phyloP scores from a whole-genome alignment of 2,113 vertebrate species.

The Odontophorus gujanensis region DNA sequence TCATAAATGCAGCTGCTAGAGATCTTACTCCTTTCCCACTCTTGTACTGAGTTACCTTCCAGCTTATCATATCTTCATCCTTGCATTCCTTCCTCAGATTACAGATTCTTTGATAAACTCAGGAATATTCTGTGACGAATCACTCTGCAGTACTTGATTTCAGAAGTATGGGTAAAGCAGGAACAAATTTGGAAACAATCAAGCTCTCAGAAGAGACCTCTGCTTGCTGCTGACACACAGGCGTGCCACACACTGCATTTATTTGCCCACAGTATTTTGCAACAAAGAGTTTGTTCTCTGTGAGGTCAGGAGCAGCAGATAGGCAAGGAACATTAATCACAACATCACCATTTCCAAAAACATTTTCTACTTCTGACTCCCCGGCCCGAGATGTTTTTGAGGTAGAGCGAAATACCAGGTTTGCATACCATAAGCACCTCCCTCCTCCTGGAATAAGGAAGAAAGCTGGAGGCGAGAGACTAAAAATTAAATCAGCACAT shows the following conservation, averaged over 20 bases:
- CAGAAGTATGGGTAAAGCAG: background rate
- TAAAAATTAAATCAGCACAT: constrained; percentile 24
- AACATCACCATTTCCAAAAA: background rate
- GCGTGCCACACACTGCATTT: background rate
- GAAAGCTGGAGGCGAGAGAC: background rate
- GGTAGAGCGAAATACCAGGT: background rate
- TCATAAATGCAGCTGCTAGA: background rate
- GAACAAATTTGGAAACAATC: background rate
- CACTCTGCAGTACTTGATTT: background rate
- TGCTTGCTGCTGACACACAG: background rate
- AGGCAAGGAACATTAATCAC: background rate
- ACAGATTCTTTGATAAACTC: background rate
- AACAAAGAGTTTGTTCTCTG: background rate
- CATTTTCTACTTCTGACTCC: background rate
- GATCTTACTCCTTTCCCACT: background rate
- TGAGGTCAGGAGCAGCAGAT: background rate
- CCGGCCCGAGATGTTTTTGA: background rate
- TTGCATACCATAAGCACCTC: background rate
- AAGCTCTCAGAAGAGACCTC: background rate
- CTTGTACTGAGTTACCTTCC: background rate
- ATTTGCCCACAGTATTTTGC: background rate
- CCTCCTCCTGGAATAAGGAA: background rate
- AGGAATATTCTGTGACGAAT: background rate
- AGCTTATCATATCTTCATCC: background rate
- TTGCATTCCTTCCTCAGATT: background rate